phyloP scores from a whole-genome alignment of 2,888 invertebrate genomes.

The Alviniconcha strummeri region DNA sequence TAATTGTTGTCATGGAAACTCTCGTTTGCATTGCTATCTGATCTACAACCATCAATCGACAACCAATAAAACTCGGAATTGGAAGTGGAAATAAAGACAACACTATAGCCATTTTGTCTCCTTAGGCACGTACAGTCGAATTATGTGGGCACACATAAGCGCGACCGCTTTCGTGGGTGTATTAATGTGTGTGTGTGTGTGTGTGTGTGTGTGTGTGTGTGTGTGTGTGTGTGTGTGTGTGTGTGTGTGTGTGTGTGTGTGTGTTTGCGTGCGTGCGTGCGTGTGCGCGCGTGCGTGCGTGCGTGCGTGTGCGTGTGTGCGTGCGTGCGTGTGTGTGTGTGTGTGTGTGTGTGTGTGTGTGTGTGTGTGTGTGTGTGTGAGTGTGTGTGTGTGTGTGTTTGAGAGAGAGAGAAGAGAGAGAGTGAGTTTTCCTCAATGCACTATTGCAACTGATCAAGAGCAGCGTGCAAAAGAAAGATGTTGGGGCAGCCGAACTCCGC shows the following conservation, averaged over 20 bases:
- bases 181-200: not conserved
- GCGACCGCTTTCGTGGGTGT: no score
- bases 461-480: not conserved
- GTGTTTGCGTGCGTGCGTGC: no score
- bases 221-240: slow-evolving; percentile 9
- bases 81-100: no score
- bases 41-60: no score
- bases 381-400: not conserved
- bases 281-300: not conserved
- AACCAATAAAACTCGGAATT: no score
- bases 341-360: slow-evolving; percentile 12
- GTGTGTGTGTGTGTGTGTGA: not conserved
- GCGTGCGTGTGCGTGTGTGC: not conserved
- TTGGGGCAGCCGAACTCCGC: no score
- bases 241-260: not conserved
- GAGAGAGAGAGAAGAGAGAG: no score
- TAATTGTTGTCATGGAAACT: not conserved
- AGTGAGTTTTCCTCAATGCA: not conserved
- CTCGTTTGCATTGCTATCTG: no score
- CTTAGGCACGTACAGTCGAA: no score
- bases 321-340: not conserved
- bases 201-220: not conserved
- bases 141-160: no score
- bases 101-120: no score
- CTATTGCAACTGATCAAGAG: not conserved